A percentile compares a stretch with the other conserved stretches of the same genome.
These are phyloP conservation scores for Megalopta genalis DNA, from an alignment of 1,140 invertebrate species.

Conservation along the genomic window DNA sequence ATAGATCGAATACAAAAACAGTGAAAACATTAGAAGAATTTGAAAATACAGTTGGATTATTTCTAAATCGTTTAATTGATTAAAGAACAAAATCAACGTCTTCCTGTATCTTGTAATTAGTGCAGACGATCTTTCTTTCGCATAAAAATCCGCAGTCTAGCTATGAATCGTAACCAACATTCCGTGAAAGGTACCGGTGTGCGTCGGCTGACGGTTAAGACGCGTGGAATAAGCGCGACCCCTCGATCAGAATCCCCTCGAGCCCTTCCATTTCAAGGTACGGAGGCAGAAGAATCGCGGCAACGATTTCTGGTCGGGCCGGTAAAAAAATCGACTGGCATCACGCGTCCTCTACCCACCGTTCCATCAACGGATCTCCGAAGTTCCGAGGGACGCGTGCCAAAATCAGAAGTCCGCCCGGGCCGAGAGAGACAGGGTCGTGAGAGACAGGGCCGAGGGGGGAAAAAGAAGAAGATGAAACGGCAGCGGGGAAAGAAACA, in stretches of 20 bases:
- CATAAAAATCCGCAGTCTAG: no score
- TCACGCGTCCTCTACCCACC: slow-evolving; percentile 11
- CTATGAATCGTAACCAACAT: no score
- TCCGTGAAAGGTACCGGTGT: no score
- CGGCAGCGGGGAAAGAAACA: slow-evolving; percentile 67
- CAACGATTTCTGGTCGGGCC: background rate
- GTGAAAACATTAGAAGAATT: no score
- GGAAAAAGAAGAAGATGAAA: slow-evolving; percentile 25
- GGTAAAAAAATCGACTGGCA: slow-evolving; percentile 22
- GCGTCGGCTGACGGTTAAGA: no score
- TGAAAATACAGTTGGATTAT: no score
- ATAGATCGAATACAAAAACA: no score
- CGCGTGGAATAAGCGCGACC: no score
- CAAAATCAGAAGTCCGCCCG: slow-evolving; percentile 50
- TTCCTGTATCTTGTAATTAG: no score
- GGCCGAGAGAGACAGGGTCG: slow-evolving; percentile 44
- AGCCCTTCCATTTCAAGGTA: background rate
- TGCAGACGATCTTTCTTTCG: no score
- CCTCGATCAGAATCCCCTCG: background rate
- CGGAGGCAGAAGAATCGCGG: background rate
- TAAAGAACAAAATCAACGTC: no score
- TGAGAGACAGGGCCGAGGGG: slow-evolving; percentile 29
- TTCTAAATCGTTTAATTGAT: no score
- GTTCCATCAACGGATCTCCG: slow-evolving; percentile 50
- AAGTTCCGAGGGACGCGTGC: slow-evolving; percentile 54